Base-by-base conservation (phyloP, 2,888 invertebrate genomes). In the Megamerina dolium region DNA sequence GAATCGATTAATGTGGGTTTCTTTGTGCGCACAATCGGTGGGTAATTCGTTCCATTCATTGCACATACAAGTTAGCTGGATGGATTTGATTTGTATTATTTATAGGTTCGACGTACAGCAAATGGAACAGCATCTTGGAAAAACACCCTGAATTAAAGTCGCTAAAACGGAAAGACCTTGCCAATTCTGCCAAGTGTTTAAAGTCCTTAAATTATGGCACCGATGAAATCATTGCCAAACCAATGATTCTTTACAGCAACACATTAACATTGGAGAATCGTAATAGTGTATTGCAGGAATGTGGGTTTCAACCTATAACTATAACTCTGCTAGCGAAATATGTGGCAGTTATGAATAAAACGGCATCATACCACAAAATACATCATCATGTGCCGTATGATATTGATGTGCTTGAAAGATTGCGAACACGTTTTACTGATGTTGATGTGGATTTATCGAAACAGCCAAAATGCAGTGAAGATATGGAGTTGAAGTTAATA, bases 211-310 rank as follows among this genome's bases (percentile, higher is more conserved):
- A 73, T 4, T 79, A 77, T 39, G 66, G 69, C 1, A 63, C 75
- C 2, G 53, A 72, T 18, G 77, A 79, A 19, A 77, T 82, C 13
- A 69, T 78, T 30, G 48, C 64, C 2, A 72, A 76, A 52, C 77
- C 79, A 1, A 74, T 75, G 61, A 59, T 83, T 3, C 72, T 83
- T n/a, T 74, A 74, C 40, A 73, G 75, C 61, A 75, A 76, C 54
- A 74, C 76, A 2, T 67, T 76, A 18, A 75, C 77, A 21, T 62
- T 82, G 55, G 75, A 78, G 37, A 81, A 83, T 56, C 80, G 82
- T 54, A 77, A 77, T 46, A 73, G 74, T 56, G 76, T 80, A 33
- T 64, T 84, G 12, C 70, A 68, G 49, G 83, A 84, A 67, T 80
- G 80, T 59, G 77, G 79, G 13, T 80, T 81, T 51, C 46, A 56